phyloP scores from a whole-genome alignment of 2,113 vertebrate species.

The Cyphomyrus discorhynchus region DNA sequence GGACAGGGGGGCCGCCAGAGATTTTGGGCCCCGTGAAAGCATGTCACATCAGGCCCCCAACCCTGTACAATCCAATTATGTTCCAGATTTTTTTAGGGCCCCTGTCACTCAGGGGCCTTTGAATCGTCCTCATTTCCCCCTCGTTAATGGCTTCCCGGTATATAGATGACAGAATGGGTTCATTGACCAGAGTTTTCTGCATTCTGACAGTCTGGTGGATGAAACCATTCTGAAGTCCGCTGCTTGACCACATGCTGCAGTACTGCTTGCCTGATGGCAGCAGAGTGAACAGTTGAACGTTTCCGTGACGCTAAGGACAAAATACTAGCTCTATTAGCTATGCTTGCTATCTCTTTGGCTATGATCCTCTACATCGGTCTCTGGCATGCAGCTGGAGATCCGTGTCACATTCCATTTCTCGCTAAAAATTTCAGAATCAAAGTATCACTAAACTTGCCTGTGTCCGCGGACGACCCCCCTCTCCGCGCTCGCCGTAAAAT shows the following conservation, averaged over 20 bases:
- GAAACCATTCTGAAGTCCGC: not conserved
- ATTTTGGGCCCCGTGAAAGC: not conserved
- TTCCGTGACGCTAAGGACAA: not conserved
- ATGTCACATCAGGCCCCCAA: not conserved
- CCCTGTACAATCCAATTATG: not conserved
- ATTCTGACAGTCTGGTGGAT: not conserved
- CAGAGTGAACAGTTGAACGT: not conserved
- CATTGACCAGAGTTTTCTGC: not conserved
- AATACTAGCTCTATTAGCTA: not conserved
- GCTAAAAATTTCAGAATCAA: not conserved
- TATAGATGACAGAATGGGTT: not conserved
- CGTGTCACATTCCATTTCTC: not conserved
- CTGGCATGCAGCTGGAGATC: not conserved
- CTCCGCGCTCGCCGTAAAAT: not conserved
- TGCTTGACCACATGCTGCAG: not conserved
- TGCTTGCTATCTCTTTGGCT: not conserved
- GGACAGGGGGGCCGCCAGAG: not conserved
- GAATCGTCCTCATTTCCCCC: not conserved
- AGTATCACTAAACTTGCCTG: not conserved
- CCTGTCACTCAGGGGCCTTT: not conserved
- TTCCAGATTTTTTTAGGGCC: not conserved
- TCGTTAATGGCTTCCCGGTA: not conserved
- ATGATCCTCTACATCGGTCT: not conserved
- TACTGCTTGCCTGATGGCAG: not conserved
- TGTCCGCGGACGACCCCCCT: not conserved